These are phyloP conservation scores for Colistium nudipinnis DNA, from an alignment of 2,113 vertebrate genomes.

Conservation along the genomic window DNA sequence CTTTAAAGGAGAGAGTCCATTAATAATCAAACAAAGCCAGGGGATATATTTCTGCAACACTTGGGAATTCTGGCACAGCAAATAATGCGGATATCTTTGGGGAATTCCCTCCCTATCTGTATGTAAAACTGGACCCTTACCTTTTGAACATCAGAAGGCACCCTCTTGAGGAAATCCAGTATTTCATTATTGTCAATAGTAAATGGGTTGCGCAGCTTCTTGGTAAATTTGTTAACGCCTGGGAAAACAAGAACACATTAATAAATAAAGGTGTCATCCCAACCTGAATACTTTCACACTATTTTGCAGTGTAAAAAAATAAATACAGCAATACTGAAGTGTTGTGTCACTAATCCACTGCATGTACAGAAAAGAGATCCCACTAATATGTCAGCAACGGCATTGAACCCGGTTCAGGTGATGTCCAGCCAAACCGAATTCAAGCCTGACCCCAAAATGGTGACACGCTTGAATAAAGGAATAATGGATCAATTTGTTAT, in stretches of 20 bases:
- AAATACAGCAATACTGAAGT: slow-evolving; percentile 20
- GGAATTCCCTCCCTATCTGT: slow-evolving; percentile 76
- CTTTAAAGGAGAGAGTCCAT: slow-evolving; percentile 77
- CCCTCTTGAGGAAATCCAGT: slow-evolving; percentile 97
- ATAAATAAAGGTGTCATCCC: slow-evolving; percentile 67
- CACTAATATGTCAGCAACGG: slow-evolving; percentile 3
- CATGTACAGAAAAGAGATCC: not conserved
- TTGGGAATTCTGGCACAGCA: slow-evolving; percentile 79
- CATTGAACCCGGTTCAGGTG: slow-evolving; percentile 22
- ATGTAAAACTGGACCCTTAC: slow-evolving; percentile 84
- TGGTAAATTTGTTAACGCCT: slow-evolving; percentile 99
- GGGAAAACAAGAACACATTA: slow-evolving; percentile 71
- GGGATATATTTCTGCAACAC: slow-evolving; percentile 77
- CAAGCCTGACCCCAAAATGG: not conserved
- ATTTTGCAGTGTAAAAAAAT: slow-evolving; percentile 18
- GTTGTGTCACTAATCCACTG: slow-evolving; percentile 12
- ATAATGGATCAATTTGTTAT: not conserved
- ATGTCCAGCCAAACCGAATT: slow-evolving; percentile 29
- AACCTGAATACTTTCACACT: slow-evolving; percentile 32
- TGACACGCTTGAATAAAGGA: not conserved
- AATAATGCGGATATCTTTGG: slow-evolving; percentile 77
- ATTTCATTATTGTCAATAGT: slow-evolving; percentile 93
- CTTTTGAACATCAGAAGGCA: slow-evolving; percentile 98
- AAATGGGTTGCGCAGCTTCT: slow-evolving; percentile 95
- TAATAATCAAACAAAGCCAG: slow-evolving; percentile 83